Percentiles rank a stretch among this genome's conserved stretches.
Evolutionary conservation across 2,113 vertebrate genomes (phyloP).

Genomic region (Mandrillus leucophaeus): DNA sequence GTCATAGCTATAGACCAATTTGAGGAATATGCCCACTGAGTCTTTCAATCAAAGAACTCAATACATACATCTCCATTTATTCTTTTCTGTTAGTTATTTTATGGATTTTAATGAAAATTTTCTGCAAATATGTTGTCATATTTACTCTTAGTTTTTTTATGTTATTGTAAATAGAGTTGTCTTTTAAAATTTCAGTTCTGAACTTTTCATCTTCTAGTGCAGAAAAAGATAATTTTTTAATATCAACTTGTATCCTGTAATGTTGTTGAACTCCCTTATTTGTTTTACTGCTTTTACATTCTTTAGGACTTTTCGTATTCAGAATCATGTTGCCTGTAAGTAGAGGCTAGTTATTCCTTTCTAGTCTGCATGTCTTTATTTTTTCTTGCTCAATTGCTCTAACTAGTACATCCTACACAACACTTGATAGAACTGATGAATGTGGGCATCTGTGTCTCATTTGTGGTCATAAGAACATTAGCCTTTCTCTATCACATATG

Average conservation of each 20-base stretch:
- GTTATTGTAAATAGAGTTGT: not conserved
- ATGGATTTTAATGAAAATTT: not conserved
- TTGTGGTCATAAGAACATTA: not conserved
- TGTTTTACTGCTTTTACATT: not conserved
- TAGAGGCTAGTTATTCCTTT: not conserved
- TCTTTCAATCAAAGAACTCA: not conserved
- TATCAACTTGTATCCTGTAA: not conserved
- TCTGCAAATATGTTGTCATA: not conserved
- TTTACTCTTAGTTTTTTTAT: not conserved
- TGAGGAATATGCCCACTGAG: not conserved
- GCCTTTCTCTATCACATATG: not conserved
- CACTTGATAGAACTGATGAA: not conserved
- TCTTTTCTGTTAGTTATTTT: not conserved
- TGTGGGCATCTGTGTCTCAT: rapidly evolving
- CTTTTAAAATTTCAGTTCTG: not conserved
- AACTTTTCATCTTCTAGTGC: not conserved
- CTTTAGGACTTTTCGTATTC: not conserved
- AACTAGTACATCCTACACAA: too few relatives aligned
- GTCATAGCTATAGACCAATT: not conserved
- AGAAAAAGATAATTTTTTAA: not conserved
- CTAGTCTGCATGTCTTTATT: too few relatives aligned
- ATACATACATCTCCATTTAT: not conserved
- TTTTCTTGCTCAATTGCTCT: not conserved
- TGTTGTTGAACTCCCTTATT: not conserved
- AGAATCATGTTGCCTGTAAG: not conserved